Percentiles rank a stretch among this genome's conserved stretches.
Conservation (phyloP, 1,140 invertebrate genomes). For the Drosophila pseudoobscura region DNA sequence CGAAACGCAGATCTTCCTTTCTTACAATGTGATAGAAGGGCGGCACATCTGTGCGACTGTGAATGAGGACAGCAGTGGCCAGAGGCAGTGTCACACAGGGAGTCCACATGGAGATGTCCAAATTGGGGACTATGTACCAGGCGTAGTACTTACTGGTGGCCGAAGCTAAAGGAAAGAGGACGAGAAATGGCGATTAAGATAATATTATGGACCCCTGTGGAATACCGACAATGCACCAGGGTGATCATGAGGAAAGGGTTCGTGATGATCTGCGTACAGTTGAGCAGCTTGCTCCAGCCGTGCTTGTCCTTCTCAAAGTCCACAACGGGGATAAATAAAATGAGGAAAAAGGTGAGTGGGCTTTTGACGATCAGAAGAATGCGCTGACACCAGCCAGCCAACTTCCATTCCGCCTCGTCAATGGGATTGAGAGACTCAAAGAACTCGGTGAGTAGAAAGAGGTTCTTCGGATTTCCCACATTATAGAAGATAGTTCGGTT, state of each 20-base stretch:
- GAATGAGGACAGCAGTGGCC: slow-evolving; percentile 30
- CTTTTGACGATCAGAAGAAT: slow-evolving; percentile 8
- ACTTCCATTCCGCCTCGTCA: slow-evolving; percentile 17
- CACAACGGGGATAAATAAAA: slow-evolving; percentile 43
- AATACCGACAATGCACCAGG: slow-evolving; percentile 36
- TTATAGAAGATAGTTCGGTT: slow-evolving; percentile 32
- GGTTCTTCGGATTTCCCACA: slow-evolving; percentile 34
- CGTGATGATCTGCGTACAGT: slow-evolving; percentile 51
- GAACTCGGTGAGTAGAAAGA: slow-evolving; percentile 36
- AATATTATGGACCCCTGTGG: neutral
- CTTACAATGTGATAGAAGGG: slow-evolving; percentile 50
- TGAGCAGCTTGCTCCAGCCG: slow-evolving; percentile 64
- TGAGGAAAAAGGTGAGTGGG: slow-evolving; percentile 25
- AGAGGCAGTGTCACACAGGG: slow-evolving; percentile 40
- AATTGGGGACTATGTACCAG: slow-evolving; percentile 17
- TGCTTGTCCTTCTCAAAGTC: slow-evolving; percentile 49
- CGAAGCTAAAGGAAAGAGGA: slow-evolving; percentile 9
- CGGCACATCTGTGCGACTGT: slow-evolving; percentile 51
- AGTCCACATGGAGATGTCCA: slow-evolving; percentile 27
- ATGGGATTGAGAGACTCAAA: slow-evolving; percentile 34
- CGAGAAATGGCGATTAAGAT: neutral
- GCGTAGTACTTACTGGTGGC: slow-evolving; percentile 13
- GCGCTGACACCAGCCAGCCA: slow-evolving; percentile 14
- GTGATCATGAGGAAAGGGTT: slow-evolving; percentile 38
- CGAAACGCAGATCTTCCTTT: no score